Evolutionary conservation across 2,797 vertebrate species (phyloP).

Genomic region (Nannoperca australis): DNA sequence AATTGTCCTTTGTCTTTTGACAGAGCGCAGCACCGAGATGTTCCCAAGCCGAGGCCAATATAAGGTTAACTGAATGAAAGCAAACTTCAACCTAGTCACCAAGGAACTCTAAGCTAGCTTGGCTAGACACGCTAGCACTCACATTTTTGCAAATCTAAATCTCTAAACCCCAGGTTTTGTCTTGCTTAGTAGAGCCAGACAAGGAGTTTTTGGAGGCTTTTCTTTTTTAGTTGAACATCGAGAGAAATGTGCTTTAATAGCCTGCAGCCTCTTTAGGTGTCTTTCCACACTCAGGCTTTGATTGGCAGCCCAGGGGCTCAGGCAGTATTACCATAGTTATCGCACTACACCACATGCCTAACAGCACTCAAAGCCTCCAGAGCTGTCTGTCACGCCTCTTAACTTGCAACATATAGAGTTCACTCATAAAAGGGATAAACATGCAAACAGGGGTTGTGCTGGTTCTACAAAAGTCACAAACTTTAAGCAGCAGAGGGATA

Average conservation of each 20-base stretch:
- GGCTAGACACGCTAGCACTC: slow-evolving; percentile 43
- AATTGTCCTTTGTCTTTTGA: too few species aligned
- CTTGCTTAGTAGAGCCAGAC: slow-evolving; percentile 68
- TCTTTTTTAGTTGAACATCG: slow-evolving; percentile 47
- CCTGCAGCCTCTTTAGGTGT: slow-evolving; percentile 60
- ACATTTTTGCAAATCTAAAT: slow-evolving; percentile 63
- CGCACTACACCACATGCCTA: slow-evolving; percentile 64
- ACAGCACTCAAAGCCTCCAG: slow-evolving; percentile 68
- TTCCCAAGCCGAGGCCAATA: slow-evolving; percentile 45
- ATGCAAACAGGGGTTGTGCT: slow-evolving; percentile 31
- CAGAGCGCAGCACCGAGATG: too few species aligned
- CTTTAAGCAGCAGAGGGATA: slow-evolving; percentile 40
- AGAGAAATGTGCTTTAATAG: slow-evolving; percentile 60
- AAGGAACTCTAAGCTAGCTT: slow-evolving; percentile 68
- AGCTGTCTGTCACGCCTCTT: slow-evolving; percentile 63
- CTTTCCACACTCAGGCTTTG: slow-evolving; percentile 61
- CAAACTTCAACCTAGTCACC: slow-evolving; percentile 54
- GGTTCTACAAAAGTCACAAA: slow-evolving; percentile 23
- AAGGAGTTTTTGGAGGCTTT: slow-evolving; percentile 55
- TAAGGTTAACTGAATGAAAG: slow-evolving; percentile 63
- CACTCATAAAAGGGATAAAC: slow-evolving; percentile 62
- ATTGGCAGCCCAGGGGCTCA: slow-evolving; percentile 71
- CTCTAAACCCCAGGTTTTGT: slow-evolving; percentile 69
- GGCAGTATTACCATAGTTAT: slow-evolving; percentile 74
- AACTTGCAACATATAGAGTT: slow-evolving; percentile 67